Base-by-base conservation (phyloP, 1,140 invertebrate species). In the Leptopilina boulardi region DNA sequence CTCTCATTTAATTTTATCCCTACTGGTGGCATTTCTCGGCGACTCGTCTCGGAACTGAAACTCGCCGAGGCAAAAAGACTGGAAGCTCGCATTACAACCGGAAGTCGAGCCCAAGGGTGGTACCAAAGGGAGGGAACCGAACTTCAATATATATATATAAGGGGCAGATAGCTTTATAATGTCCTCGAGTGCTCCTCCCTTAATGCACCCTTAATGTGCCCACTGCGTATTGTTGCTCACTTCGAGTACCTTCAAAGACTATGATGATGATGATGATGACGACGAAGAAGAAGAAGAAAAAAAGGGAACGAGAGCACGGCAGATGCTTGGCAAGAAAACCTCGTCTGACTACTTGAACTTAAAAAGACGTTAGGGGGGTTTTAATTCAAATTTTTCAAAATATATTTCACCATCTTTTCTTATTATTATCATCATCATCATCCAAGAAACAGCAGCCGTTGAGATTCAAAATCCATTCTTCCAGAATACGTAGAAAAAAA, bases 31-130 rank as follows among this genome's bases (percentile, higher is more conserved):
- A 47, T 38, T 73, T 11, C 30, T 51, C n/a, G 44, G 18, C 19
- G 18, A 10, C 23, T 51, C 34, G 44, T 56, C 19, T 44, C 44
- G 44, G 72, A 47, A 56, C 34, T 73, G 19, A 56, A 42, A 38
- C 9, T 73, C 34, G 44, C 21, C 19, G 10, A 56, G 21, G 51
- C 3, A 26, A 73, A 66, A 75, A 42, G 75, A 66, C 59, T 71
- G 8, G 19, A 41, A 73, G 80, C 87, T 89, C 87, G 84, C 83
- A 82, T 89, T 89, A 88, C 87, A 85, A 87, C 86, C 87, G 87
- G 87, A 89, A 89, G 85, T 72, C 72, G 77, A 77, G 75, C 78
- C n/a, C 72, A 41, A 74, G 80, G 80, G 76, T 76, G 77, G 80
- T 74, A 70, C 76, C 71, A 75, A 54, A 79, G 80, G 84, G 83